Evolutionary conservation across 1,140 invertebrate genomes (phyloP), one percentile per base, ranked within the genome.

Genomic region (Drosophila auraria): DNA sequence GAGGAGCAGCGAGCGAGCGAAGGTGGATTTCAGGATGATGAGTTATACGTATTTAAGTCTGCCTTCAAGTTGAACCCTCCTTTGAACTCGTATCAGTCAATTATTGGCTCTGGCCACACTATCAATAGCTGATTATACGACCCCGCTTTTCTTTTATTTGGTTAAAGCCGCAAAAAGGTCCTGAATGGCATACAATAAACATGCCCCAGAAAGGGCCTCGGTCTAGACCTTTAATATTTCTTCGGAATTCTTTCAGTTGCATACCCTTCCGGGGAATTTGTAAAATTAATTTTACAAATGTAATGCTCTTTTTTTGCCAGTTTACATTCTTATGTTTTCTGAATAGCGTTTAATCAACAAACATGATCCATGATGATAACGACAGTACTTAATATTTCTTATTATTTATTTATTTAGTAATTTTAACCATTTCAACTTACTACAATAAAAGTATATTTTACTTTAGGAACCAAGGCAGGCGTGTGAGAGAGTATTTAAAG

Each of bases 131-230:
- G 78, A 89, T 87, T 81, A 89, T 73, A 53, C 60, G 69, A 65
- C 38, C 36, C 23, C 36, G 38, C 3, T 59, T 25, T 65, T 64
- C 23, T 53, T 71, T 61, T 57, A 59, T 58, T 50, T 44, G 57
- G 54, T 87, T 80, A 77, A 87, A 87, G 83, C 83, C 80, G 68
- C 80, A 87, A 80, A 82, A 87, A 83, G 82, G 77, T 82, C 56
- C 25, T 27, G 63, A 69, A 74, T 78, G 61, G 42, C 57, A 70
- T 80, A 40, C 49, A 72, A 79, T 71, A 57, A 75, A 75, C 23
- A 58, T 20, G 51, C n/a, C 71, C 23, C 12, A 45, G 38, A 68
- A 36, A 51, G 36, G 12, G 5, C 23, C 7, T 9, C 27, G 23
- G 38, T 60, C 63, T 59, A 70, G 57, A 78, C 74, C 38, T 27